phyloP scores from a whole-genome alignment of 2,113 vertebrate genomes.

The Hyla sarda region DNA sequence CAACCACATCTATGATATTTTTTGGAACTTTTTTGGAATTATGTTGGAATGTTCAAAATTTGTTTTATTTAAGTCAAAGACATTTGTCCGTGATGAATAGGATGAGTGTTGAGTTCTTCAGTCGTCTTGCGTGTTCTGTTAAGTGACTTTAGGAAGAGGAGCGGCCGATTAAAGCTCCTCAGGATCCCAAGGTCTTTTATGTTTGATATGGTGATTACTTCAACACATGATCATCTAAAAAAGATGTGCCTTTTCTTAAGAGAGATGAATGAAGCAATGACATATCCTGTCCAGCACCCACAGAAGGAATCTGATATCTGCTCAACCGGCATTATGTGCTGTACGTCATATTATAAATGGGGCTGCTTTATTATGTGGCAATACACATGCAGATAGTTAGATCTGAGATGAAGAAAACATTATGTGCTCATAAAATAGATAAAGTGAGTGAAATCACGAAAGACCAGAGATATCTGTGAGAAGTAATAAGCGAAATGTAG shows the following conservation, averaged over 20 bases:
- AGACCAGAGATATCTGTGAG: background rate
- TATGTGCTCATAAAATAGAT: background rate
- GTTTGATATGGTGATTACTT: constrained; percentile 33
- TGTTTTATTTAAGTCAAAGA: too few relatives aligned
- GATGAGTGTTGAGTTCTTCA: background rate
- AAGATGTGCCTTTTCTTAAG: constrained; percentile 14
- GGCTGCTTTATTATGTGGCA: background rate
- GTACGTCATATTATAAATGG: background rate
- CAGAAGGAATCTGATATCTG: constrained; percentile 24
- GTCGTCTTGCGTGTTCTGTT: too few relatives aligned
- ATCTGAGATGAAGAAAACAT: background rate
- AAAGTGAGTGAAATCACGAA: background rate
- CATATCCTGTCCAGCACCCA: constrained; percentile 32
- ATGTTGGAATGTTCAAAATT: too few relatives aligned
- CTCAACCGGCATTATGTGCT: background rate
- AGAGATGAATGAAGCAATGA: constrained; percentile 46
- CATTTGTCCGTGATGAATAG: background rate
- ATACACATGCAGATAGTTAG: background rate
- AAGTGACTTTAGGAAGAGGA: background rate
- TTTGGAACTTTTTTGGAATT: background rate
- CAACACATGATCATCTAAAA: constrained; percentile 36
- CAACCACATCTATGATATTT: too few relatives aligned
- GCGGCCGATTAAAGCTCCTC: background rate
- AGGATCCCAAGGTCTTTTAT: constrained; percentile 17
- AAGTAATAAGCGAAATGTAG: background rate